phyloP scores from a whole-genome alignment of 2,113 vertebrate species.

The Ochotona princeps region DNA sequence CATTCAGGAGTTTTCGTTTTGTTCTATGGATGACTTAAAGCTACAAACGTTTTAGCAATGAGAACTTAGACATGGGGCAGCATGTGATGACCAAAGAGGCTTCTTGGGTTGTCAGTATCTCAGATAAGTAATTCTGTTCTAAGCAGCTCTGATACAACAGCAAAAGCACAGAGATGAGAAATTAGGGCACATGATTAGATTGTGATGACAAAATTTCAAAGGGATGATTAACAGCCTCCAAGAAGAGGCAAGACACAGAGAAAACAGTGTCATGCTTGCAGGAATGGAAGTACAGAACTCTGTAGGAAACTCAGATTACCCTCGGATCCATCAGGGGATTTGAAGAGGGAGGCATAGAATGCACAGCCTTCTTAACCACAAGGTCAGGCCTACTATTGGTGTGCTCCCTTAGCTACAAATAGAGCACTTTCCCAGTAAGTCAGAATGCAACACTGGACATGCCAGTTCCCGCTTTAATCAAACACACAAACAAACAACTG shows the following conservation, averaged over 20 bases:
- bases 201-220: neutral
- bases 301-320: neutral
- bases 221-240: neutral
- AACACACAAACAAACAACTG: neutral
- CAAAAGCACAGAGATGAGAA: neutral
- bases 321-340: neutral
- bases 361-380: neutral
- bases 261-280: neutral
- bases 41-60: neutral
- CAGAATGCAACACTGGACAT: neutral
- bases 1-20: neutral
- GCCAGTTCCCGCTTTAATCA: neutral
- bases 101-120: neutral
- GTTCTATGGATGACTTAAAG: neutral
- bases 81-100: neutral
- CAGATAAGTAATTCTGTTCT: neutral
- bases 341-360: neutral
- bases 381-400: neutral
- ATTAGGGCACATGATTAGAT: neutral
- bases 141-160: neutral
- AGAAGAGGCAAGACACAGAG: neutral
- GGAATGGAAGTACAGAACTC: neutral
- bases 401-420: neutral
- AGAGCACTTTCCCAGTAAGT: conserved; percentile 1
- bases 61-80: neutral